A percentile compares a stretch with the other conserved stretches of the same genome.
phyloP scores from a whole-genome alignment of 1,140 invertebrate genomes.

The Drosophila jambulina region DNA sequence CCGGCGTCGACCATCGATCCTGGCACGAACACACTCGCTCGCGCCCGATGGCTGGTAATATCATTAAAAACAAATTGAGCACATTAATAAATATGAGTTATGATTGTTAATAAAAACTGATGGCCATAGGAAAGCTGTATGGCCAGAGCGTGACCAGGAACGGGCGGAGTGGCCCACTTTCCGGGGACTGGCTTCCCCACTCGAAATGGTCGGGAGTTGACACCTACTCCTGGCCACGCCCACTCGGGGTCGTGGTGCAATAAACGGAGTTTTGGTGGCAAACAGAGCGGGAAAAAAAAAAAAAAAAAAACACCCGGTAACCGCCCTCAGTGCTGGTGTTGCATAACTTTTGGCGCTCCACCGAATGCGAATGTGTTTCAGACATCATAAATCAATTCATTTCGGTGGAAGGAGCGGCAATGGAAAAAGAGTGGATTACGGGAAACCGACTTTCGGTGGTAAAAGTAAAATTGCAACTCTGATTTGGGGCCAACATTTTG shows the following conservation, averaged over 20 bases:
- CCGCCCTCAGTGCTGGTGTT: constrained; percentile 38
- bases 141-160: constrained; percentile 36
- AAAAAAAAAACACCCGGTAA: neutral
- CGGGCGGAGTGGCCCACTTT: constrained; percentile 17
- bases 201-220: constrained; percentile 31
- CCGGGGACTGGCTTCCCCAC: neutral
- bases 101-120: constrained; percentile 73
- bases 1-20: constrained; percentile 23
- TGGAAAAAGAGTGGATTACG: constrained; percentile 10
- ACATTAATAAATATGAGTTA: constrained; percentile 80
- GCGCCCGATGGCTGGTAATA: constrained; percentile 44
- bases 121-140: constrained; percentile 36
- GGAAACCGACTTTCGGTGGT: constrained; percentile 22
- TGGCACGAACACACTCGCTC: constrained; percentile 7
- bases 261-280: constrained; percentile 24
- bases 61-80: constrained; percentile 79
- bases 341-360: constrained; percentile 70
- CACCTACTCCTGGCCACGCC: constrained; percentile 35
- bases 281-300: constrained; percentile 30
- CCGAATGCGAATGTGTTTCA: constrained; percentile 44
- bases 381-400: constrained; percentile 80
- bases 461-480: constrained; percentile 26
- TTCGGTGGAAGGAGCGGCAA: constrained; percentile 2
- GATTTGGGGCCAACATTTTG: constrained; percentile 20
- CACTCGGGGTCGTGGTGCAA: constrained; percentile 18